A percentile compares a stretch with the other conserved stretches of the same genome.
Conservation (phyloP, 2,888 invertebrate species). For the Gastrophysa polygoni region DNA sequence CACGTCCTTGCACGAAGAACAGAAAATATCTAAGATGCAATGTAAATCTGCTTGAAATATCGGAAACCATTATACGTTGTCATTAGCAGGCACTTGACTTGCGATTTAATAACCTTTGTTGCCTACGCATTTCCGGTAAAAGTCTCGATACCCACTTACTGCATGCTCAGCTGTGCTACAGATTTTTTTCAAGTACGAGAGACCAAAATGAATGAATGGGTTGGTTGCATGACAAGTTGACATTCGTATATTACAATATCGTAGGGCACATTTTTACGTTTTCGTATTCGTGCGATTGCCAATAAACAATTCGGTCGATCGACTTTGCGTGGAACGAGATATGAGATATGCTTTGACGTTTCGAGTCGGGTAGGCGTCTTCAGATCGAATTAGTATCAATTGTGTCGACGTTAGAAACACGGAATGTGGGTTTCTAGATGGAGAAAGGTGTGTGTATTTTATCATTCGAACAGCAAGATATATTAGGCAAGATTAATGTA, state of each 20-base stretch:
- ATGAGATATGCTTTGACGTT: neutral
- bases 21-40: too few species aligned
- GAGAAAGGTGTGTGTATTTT: too few species aligned
- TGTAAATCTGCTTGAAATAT: too few species aligned
- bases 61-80: too few species aligned
- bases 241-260: too few species aligned
- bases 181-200: neutral
- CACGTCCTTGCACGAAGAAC: too few species aligned
- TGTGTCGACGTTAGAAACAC: neutral
- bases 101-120: neutral
- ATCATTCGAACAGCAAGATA: too few species aligned
- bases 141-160: neutral
- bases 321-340: neutral
- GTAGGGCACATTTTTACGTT: neutral
- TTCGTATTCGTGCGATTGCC: neutral
- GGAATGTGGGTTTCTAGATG: neutral
- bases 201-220: neutral
- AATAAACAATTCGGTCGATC: neutral
- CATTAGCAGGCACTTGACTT: neutral
- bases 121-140: conserved; percentile 26
- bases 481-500: too few species aligned
- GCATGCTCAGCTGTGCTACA: neutral
- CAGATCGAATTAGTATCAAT: neutral
- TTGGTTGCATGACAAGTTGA: too few species aligned
- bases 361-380: neutral